phyloP scores from a whole-genome alignment of 53 echinoderm and acorn worm genomes.

The Stichopus horrens region DNA sequence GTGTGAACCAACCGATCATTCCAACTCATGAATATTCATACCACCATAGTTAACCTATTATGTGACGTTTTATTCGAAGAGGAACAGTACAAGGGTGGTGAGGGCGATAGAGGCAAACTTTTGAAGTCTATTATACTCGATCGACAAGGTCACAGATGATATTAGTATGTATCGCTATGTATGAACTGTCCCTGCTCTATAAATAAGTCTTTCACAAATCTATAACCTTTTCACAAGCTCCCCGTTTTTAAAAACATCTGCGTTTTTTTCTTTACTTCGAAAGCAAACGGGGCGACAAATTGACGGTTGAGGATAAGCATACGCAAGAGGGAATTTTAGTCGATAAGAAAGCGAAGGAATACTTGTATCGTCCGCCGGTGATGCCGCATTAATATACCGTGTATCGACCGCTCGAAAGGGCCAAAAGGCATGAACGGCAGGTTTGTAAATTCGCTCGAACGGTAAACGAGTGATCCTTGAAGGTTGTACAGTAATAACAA shows the following conservation, averaged over 20 bases:
- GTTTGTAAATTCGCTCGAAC: background rate
- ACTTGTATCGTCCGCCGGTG: background rate
- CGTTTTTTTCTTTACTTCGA: background rate
- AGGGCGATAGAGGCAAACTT: too few species aligned
- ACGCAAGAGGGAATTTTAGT: background rate
- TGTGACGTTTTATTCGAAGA: too few species aligned
- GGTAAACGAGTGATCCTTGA: background rate
- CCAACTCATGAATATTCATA: too few species aligned
- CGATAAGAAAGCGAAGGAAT: background rate
- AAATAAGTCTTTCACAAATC: too few species aligned
- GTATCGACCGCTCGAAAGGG: background rate
- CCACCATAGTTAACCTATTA: too few species aligned
- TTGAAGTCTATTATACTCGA: too few species aligned
- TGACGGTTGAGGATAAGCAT: background rate
- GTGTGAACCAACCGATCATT: too few species aligned
- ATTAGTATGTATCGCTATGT: too few species aligned
- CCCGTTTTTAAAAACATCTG: background rate
- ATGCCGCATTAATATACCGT: background rate
- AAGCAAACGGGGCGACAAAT: background rate
- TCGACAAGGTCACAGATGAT: too few species aligned
- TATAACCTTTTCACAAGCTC: background rate
- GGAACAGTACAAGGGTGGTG: too few species aligned
- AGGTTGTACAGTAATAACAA: background rate
- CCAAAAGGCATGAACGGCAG: background rate
- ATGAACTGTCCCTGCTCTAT: too few species aligned